Percentiles rank a stretch among this genome's conserved stretches.
These are phyloP conservation scores for Rhinopomastus cyanomelas DNA, from an alignment of 2,113 vertebrate genomes.

Conservation along the genomic window DNA sequence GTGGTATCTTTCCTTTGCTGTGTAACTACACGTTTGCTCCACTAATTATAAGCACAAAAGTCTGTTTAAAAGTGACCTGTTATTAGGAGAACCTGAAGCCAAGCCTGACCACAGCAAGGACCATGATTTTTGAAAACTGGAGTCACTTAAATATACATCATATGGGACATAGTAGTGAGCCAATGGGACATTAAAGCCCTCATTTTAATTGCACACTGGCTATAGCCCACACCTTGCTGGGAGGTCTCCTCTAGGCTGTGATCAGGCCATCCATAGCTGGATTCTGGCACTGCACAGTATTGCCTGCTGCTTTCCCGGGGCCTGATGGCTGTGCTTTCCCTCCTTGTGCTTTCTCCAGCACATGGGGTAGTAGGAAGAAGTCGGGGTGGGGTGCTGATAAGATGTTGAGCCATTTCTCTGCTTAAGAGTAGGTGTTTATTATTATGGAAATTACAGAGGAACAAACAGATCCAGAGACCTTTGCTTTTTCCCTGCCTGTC, in stretches of 20 bases:
- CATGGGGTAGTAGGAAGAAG: not conserved
- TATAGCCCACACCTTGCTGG: not conserved
- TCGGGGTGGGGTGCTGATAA: not conserved
- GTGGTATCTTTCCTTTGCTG: not conserved
- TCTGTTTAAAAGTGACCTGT: not conserved
- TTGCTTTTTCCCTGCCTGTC: no score
- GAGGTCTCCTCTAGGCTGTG: not conserved
- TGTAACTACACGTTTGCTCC: not conserved
- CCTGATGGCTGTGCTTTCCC: not conserved
- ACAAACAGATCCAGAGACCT: no score
- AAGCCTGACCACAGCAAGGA: not conserved
- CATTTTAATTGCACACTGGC: no score
- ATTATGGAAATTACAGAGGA: no score
- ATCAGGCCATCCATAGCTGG: not conserved
- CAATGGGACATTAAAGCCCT: no score
- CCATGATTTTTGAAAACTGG: not conserved
- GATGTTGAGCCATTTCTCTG: not conserved
- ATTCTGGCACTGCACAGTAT: rapidly evolving
- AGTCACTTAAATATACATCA: not conserved
- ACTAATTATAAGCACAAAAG: not conserved
- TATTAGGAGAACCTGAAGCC: not conserved
- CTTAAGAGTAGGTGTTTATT: not conserved
- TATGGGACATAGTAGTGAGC: not conserved
- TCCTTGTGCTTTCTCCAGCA: not conserved
- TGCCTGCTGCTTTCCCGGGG: not conserved